Conservation (phyloP, 2,888 invertebrate species). For the Coenonympha glycerion region DNA sequence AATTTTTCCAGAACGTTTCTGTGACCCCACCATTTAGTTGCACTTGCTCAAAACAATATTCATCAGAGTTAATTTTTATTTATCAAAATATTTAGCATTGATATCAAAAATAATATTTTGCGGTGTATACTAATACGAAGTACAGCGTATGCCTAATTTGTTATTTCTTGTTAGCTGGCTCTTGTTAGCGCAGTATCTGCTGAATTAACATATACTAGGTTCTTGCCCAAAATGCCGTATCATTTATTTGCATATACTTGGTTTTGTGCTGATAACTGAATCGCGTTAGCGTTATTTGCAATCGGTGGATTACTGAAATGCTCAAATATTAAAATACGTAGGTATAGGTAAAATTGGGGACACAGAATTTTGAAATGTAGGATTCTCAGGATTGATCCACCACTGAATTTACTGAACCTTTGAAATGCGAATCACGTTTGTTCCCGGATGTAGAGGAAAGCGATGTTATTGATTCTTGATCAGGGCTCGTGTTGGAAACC, state of each 20-base stretch:
- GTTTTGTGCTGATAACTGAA: constrained; percentile 14
- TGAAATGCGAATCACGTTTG: constrained; percentile 22
- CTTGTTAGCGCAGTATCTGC: constrained; percentile 20
- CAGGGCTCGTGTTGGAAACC: constrained; percentile 16
- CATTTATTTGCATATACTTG: constrained; percentile 18
- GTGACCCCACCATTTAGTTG: no score
- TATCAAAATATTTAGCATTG: not conserved
- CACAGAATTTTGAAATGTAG: constrained; percentile 5
- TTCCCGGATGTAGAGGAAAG: constrained; percentile 21
- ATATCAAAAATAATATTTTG: no score
- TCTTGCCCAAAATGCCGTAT: constrained; percentile 14
- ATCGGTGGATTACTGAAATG: not conserved
- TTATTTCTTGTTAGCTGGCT: constrained; percentile 4
- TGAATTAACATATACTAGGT: constrained; percentile 23
- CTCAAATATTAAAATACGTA: no score
- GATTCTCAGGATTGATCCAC: not conserved
- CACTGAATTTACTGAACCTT: constrained; percentile 12
- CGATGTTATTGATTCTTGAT: constrained; percentile 26
- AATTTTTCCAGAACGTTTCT: no score
- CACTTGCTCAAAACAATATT: no score
- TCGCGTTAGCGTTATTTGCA: constrained; percentile 7
- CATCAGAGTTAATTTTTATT: no score
- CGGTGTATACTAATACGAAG: no score
- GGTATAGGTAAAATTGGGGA: not conserved
- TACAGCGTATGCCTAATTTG: no score